Conservation (phyloP, 2,888 invertebrate species). For the Linnaemya tessellans region DNA sequence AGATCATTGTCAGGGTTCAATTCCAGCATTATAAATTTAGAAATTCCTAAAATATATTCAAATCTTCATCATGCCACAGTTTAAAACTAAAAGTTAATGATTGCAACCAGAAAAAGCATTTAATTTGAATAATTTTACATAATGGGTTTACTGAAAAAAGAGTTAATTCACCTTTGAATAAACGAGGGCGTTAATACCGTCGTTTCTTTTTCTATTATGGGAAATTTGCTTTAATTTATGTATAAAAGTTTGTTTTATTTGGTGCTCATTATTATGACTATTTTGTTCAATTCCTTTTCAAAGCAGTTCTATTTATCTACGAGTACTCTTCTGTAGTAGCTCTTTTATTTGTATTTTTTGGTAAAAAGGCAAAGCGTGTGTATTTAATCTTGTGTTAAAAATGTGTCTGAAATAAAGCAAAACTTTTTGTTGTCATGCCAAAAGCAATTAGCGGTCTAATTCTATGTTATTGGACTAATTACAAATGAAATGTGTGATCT, state of each 20-base stretch:
- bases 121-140: not conserved
- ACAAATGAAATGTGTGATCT: not conserved
- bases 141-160: not conserved
- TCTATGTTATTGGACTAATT: not conserved
- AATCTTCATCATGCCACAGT: not conserved
- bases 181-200: not conserved
- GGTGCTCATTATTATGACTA: not conserved
- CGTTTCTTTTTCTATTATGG: not conserved
- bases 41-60: not conserved
- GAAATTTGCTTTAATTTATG: not conserved
- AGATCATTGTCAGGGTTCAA: not conserved
- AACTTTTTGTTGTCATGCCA: conserved; percentile 49
- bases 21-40: not conserved
- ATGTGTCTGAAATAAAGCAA: conserved; percentile 48
- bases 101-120: not conserved
- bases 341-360: not conserved
- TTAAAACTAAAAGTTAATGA: not conserved
- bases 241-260: not conserved
- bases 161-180: not conserved
- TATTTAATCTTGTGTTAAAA: not conserved
- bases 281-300: not conserved
- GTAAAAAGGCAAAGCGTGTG: not conserved
- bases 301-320: not conserved
- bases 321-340: too few relatives aligned
- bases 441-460: conserved; percentile 22